Evolutionary conservation across 2,797 vertebrate species (phyloP), one percentile per base, ranked within the genome.

Genomic region (Hyperoplus immaculatus): DNA sequence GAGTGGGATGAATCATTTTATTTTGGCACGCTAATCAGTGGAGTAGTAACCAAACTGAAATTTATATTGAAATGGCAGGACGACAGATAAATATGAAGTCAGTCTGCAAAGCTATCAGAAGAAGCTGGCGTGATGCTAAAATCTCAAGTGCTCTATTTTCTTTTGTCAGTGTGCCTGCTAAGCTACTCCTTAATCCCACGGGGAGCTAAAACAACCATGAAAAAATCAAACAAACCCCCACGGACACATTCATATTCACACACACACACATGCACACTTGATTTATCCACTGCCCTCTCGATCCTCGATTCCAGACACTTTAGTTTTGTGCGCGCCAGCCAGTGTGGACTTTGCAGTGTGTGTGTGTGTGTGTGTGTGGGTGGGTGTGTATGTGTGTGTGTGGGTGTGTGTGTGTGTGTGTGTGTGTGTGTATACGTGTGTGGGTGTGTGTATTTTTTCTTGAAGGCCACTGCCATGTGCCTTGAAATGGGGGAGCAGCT

Each of bases 391-490:
- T 72, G 64, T 81, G 60, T 81, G 80, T 81, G 6, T 43, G 66
- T 72, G 75, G 75, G 43, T 75, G 29, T 29, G 74, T 69, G 68
- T 14, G 6, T 43, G 66, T 72, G 75, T 76, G 43, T 75, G 29
- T 29, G 74, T 69, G 68, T 14, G 2, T 29, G 55, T 47, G 29
- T 58, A 3, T 43, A 15, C 11, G 1, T 63, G 63, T 64, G 50
- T 60, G 21, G 50, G 49, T 42, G 58, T 70, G 64, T 81, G 60
- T 81, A 78, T 81, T 82, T 77, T 29, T 29, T 29, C 29, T 29
- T 82, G 84, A 89, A 88, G 88, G 90, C 89, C 86, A 84, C 66
- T 61, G 77, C 84, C 82, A 74, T 82, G 68, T 50, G 53, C 13
- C 45, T n/a, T 47, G 66, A 75, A 63, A 55, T n/a, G 66, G 62